Evolutionary conservation across 64 coral and sea anemone genomes (phyloP).

Genomic region (Trachythela sp.): DNA sequence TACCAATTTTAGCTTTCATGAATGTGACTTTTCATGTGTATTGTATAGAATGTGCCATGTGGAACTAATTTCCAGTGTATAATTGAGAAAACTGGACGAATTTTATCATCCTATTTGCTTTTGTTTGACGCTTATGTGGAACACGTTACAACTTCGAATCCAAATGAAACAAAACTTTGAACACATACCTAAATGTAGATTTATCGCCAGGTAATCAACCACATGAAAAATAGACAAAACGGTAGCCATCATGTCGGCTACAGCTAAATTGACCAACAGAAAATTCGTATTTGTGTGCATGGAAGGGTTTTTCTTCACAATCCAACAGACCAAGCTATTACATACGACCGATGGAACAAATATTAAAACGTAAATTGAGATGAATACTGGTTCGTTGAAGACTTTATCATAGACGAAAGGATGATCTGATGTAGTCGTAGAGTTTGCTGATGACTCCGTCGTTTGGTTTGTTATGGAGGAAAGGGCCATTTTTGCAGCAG

Average conservation of each 20-base stretch:
- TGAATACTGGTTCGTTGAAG: neutral
- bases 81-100: no score
- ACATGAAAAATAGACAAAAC: neutral
- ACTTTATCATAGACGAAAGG: constrained; percentile 13
- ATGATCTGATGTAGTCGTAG: neutral
- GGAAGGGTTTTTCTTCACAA: neutral
- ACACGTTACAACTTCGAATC: no score
- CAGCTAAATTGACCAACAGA: neutral
- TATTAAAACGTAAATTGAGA: neutral
- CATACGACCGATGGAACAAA: neutral
- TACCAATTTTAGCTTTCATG: no score
- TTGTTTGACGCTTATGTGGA: no score
- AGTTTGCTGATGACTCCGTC: neutral
- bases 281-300: constrained; percentile 16
- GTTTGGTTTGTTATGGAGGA: neutral
- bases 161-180: no score
- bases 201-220: neutral
- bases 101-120: no score
- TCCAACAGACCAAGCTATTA: constrained; percentile 10
- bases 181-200: neutral
- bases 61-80: no score
- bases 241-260: neutral
- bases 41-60: no score
- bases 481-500: neutral
- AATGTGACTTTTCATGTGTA: no score